These are phyloP conservation scores for Siniperca knerii DNA, from an alignment of 2,113 vertebrate genomes.

Conservation along the genomic window DNA sequence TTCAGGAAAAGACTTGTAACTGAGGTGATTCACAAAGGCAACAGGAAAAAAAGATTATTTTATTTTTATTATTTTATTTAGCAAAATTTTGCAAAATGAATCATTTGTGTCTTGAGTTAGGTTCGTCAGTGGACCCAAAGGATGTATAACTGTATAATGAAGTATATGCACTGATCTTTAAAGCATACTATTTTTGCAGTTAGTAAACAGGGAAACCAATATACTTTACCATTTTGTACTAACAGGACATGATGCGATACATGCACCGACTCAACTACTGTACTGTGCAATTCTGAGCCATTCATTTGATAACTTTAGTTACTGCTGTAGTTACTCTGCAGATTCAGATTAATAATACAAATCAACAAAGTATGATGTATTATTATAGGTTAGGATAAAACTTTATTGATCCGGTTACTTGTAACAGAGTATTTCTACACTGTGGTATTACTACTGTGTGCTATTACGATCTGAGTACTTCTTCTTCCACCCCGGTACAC, in stretches of 20 bases:
- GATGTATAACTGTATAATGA: too few species aligned
- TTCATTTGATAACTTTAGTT: background rate
- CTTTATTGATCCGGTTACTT: too few species aligned
- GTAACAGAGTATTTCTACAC: too few species aligned
- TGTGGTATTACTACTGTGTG: too few species aligned
- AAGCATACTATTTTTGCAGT: background rate
- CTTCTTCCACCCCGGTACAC: too few species aligned
- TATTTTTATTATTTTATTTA: too few species aligned
- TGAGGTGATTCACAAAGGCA: rapidly evolving
- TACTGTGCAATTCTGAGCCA: too few species aligned
- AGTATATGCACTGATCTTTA: background rate
- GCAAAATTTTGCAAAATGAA: rapidly evolving
- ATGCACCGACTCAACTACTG: background rate
- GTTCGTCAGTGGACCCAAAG: background rate
- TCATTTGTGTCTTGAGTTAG: background rate
- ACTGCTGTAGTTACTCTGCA: background rate
- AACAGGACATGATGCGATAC: too few species aligned
- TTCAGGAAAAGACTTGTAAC: background rate
- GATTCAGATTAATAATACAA: background rate
- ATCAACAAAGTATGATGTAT: too few species aligned
- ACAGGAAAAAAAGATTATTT: background rate
- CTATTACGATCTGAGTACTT: too few species aligned
- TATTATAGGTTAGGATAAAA: too few species aligned
- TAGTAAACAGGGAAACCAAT: background rate
- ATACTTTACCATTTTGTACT: background rate